Evolutionary conservation across 2,888 invertebrate genomes (phyloP).

Genomic region (Eupithecia vulgata): DNA sequence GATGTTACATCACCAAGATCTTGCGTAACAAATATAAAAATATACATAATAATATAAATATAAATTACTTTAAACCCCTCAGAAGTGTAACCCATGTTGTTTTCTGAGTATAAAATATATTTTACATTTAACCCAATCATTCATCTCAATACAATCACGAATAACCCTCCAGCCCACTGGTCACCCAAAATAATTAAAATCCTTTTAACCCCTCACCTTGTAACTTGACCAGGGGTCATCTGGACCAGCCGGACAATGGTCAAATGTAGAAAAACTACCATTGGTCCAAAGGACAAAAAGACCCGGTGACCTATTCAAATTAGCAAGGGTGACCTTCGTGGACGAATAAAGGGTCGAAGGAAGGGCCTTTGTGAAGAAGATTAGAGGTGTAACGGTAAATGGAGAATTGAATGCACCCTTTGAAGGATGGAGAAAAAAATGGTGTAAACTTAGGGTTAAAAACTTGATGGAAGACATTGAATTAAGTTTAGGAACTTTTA

Average conservation of each 20-base stretch:
- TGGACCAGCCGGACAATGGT: conserved; percentile 75
- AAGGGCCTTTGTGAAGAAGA: conserved; percentile 55
- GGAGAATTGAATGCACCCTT: conserved; percentile 47
- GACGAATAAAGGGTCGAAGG: conserved; percentile 37
- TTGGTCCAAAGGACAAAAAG: conserved; percentile 69
- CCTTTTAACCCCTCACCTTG: conserved; percentile 68
- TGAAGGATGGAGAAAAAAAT: conserved; percentile 40
- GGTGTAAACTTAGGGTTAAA: conserved; percentile 1
- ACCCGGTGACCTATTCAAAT: conserved; percentile 65
- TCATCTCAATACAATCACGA: conserved; percentile 16
- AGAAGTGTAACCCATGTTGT: conserved; percentile 7
- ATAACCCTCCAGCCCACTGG: conserved; percentile 31
- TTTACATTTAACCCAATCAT: not conserved
- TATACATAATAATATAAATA: too few species aligned
- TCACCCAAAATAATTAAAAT: conserved; percentile 51
- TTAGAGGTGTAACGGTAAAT: conserved; percentile 64
- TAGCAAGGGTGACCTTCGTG: conserved; percentile 64
- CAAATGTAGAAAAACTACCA: conserved; percentile 66
- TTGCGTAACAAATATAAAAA: too few species aligned
- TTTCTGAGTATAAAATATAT: conserved; percentile 5
- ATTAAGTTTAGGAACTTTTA: not conserved
- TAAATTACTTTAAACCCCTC: too few species aligned
- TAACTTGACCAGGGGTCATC: conserved; percentile 75
- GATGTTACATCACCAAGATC: too few species aligned
- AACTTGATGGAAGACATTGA: not conserved